Evolutionary conservation across 2,113 vertebrate species (phyloP).

Genomic region (Todiramphus chloris): DNA sequence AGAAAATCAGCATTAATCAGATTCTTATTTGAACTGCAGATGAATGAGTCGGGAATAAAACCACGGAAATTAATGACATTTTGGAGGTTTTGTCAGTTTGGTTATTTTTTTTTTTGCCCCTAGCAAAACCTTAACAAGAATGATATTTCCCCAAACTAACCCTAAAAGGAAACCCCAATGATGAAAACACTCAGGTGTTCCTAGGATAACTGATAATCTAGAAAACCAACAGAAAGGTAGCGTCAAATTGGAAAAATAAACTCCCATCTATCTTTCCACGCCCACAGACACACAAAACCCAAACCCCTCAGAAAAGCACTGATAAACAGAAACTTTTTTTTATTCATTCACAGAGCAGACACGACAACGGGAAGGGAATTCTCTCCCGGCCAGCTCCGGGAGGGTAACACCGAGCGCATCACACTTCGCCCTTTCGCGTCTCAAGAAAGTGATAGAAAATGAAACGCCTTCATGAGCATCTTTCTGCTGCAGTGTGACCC

Average conservation of each 20-base stretch:
- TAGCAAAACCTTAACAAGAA: background rate
- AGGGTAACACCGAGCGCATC: accelerated
- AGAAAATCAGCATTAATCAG: background rate
- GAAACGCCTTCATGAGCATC: accelerated
- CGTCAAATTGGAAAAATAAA: background rate
- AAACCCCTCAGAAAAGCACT: background rate
- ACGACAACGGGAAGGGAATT: no score
- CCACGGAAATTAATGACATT: background rate
- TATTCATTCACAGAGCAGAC: accelerated
- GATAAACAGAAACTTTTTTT: background rate
- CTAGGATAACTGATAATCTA: background rate
- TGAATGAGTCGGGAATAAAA: background rate
- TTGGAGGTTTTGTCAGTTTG: background rate
- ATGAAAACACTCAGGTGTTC: accelerated
- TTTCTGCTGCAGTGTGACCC: background rate
- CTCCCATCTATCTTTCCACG: no score
- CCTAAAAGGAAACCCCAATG: background rate
- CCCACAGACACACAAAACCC: accelerated
- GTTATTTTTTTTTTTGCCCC: background rate
- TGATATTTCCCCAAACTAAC: background rate
- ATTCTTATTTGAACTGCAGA: background rate
- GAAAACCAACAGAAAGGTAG: background rate
- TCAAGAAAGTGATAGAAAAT: background rate
- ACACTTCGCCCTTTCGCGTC: no score
- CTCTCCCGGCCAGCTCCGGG: no score